Evolutionary conservation across 1,140 invertebrate genomes (phyloP).

Genomic region (Brachystomella parvula): DNA sequence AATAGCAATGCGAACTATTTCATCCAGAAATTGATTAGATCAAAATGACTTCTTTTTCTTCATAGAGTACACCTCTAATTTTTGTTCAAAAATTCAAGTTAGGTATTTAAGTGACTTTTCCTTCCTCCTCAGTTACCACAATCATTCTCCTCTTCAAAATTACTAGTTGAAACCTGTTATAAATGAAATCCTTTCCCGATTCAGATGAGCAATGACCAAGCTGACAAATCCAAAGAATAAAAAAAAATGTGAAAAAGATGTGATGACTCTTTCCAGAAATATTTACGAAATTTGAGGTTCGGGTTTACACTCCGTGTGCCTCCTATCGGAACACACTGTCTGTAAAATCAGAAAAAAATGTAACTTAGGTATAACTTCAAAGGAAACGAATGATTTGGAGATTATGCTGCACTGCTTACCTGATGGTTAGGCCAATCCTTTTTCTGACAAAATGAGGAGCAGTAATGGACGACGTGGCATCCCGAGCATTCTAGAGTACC

Average conservation of each 20-base stretch:
- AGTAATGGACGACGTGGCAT: slow-evolving; percentile 73
- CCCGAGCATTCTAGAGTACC: slow-evolving; percentile 75
- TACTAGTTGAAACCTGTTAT: no score
- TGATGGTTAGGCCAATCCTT: slow-evolving; percentile 79
- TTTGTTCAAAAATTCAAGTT: no score
- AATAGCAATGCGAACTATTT: no score
- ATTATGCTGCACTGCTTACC: slow-evolving; percentile 48
- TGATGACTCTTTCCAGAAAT: no score
- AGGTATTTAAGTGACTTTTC: no score
- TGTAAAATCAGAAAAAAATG: neutral
- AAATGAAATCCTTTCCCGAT: no score
- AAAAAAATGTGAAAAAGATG: neutral
- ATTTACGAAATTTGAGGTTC: slow-evolving; percentile 2
- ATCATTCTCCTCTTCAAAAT: no score
- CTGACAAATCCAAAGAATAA: neutral
- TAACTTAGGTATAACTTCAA: slow-evolving; percentile 4
- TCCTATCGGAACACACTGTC: slow-evolving; percentile 5
- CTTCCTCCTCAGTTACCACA: no score
- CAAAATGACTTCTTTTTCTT: no score
- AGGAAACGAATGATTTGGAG: neutral
- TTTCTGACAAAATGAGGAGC: slow-evolving; percentile 75
- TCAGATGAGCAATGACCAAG: no score
- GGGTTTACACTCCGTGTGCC: neutral
- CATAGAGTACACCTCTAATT: no score
- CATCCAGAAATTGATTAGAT: no score